phyloP scores from a whole-genome alignment of 2,888 invertebrate species.

The Chrysodeixis includens region DNA sequence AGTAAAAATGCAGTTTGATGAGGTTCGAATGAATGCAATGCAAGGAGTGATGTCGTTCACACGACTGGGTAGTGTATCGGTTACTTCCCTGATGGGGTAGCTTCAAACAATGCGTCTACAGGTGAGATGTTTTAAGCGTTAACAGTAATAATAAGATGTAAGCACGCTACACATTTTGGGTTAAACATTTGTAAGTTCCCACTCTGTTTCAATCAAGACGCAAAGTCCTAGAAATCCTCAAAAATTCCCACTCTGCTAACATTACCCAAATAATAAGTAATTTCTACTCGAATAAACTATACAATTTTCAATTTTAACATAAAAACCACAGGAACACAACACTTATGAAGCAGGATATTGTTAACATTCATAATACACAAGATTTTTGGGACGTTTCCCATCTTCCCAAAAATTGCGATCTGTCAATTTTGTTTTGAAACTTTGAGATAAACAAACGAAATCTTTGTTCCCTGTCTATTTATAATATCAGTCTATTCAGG shows the following conservation, averaged over 20 bases:
- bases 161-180: not conserved
- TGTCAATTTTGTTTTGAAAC: slow-evolving; percentile 18
- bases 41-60: slow-evolving; percentile 36
- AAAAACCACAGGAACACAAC: not conserved
- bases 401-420: slow-evolving; percentile 20
- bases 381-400: not conserved
- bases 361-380: not conserved
- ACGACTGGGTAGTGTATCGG: slow-evolving; percentile 43
- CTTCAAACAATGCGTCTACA: slow-evolving; percentile 42
- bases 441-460: slow-evolving; percentile 41
- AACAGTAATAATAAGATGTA: slow-evolving; percentile 34
- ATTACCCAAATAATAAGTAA: not conserved
- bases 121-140: slow-evolving; percentile 38
- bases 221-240: not conserved
- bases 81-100: slow-evolving; percentile 49
- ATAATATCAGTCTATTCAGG: slow-evolving; percentile 52
- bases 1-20: slow-evolving; percentile 76
- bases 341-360: not conserved
- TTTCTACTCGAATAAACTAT: not conserved
- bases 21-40: slow-evolving; percentile 60
- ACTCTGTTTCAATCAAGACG: not conserved
- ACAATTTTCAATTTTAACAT: not conserved
- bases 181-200: slow-evolving; percentile 12
- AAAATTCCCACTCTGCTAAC: not conserved
- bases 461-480: slow-evolving; percentile 31